Evolutionary conservation across 2,888 invertebrate species (phyloP).

Genomic region (Diadromus collaris): DNA sequence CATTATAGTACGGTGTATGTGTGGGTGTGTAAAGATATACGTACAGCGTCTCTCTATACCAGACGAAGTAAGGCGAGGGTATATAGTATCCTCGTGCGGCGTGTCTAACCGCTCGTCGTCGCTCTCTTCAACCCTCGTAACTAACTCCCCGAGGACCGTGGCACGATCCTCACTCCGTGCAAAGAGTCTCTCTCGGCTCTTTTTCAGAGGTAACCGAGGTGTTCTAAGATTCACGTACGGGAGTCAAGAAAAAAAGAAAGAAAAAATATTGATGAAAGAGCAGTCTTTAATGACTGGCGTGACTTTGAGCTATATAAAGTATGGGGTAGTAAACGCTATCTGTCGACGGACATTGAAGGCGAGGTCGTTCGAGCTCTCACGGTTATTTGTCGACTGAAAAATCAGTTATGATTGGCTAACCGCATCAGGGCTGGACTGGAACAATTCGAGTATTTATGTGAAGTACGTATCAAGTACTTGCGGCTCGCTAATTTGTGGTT

Average conservation of each 20-base stretch:
- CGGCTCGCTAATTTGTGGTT: too few species aligned
- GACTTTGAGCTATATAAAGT: neutral
- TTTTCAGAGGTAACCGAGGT: conserved; percentile 12
- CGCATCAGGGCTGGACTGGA: too few species aligned
- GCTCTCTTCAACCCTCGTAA: conserved; percentile 45
- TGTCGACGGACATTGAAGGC: neutral
- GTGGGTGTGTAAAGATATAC: conserved; percentile 19
- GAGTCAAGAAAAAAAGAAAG: neutral
- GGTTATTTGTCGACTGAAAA: too few species aligned
- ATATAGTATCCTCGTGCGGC: conserved; percentile 23
- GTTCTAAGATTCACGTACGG: neutral
- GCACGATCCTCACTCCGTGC: conserved; percentile 15
- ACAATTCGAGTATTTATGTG: too few species aligned
- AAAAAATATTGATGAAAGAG: conserved; percentile 5
- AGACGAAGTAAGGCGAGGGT: neutral
- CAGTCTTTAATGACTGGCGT: conserved; percentile 8
- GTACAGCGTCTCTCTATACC: neutral
- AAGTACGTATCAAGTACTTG: too few species aligned
- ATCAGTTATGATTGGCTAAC: too few species aligned
- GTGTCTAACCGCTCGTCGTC: conserved; percentile 46
- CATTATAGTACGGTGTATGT: conserved; percentile 43
- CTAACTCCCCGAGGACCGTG: conserved; percentile 35
- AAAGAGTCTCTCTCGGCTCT: conserved; percentile 22
- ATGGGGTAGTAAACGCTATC: neutral
- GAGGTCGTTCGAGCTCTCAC: too few species aligned